These are phyloP conservation scores for Fabriciana adippe DNA, from an alignment of 2,888 invertebrate genomes.

Conservation along the genomic window DNA sequence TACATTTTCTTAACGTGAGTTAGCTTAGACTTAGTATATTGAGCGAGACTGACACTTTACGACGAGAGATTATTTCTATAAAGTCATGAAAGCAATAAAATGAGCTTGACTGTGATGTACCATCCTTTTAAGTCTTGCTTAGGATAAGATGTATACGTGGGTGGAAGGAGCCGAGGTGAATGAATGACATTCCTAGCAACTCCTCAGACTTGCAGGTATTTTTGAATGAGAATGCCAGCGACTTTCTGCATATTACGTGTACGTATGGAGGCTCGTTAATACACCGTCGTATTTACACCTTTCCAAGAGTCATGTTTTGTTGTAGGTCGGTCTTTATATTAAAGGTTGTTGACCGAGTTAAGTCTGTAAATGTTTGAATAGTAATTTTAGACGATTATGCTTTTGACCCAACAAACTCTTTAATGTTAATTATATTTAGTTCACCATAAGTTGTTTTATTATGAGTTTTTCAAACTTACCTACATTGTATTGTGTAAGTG, in stretches of 20 bases:
- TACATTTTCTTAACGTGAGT: background rate
- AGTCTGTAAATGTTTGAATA: constrained; percentile 17
- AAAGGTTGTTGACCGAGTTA: constrained; percentile 27
- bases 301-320: constrained; percentile 26
- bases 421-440: constrained; percentile 5
- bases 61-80: constrained; percentile 22
- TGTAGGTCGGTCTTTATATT: constrained; percentile 22
- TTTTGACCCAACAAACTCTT: constrained; percentile 15
- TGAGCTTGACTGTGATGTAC: constrained; percentile 24
- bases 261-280: constrained; percentile 31
- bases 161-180: constrained; percentile 42
- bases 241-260: constrained; percentile 39
- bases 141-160: constrained; percentile 35
- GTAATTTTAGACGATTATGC: constrained; percentile 25
- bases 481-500: too few relatives aligned
- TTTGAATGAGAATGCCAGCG: constrained; percentile 43
- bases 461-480: background rate
- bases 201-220: constrained; percentile 44
- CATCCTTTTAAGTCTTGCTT: constrained; percentile 30
- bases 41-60: constrained; percentile 1
- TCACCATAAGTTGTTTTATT: constrained; percentile 3
- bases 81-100: constrained; percentile 24
- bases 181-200: constrained; percentile 44
- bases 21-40: background rate
- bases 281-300: constrained; percentile 24